These are phyloP conservation scores for Athalia circularis DNA, from an alignment of 2,888 invertebrate genomes.

Conservation along the genomic window DNA sequence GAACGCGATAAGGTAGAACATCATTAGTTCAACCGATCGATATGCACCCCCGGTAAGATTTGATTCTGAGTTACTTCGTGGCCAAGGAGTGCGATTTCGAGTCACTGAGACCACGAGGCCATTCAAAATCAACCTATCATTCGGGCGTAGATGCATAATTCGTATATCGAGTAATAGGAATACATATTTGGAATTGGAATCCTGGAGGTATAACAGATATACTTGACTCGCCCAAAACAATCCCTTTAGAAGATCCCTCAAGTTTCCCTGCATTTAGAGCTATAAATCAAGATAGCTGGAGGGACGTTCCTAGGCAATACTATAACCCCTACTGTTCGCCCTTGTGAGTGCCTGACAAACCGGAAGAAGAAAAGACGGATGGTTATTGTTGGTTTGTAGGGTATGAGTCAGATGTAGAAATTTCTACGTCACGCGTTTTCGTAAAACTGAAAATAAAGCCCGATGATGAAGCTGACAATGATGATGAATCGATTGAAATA, in stretches of 20 bases:
- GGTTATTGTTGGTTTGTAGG: slow-evolving; percentile 45
- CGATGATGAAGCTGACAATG: too few relatives aligned
- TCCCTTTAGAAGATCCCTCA: slow-evolving; percentile 35
- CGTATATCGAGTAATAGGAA: too few relatives aligned
- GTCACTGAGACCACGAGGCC: too few relatives aligned
- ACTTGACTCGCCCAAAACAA: slow-evolving; percentile 10
- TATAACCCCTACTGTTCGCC: slow-evolving; percentile 15
- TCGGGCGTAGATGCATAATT: too few relatives aligned
- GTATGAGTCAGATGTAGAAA: slow-evolving; percentile 45
- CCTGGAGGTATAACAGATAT: slow-evolving; percentile 2
- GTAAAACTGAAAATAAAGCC: too few relatives aligned
- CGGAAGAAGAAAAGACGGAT: slow-evolving; percentile 49
- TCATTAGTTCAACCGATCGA: too few relatives aligned
- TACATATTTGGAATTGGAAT: background rate
- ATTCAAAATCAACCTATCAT: too few relatives aligned
- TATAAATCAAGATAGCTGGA: slow-evolving; percentile 40
- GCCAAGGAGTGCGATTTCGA: too few relatives aligned
- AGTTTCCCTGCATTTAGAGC: background rate
- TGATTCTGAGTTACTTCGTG: too few relatives aligned
- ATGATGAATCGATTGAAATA: too few relatives aligned
- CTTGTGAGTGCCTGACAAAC: slow-evolving; percentile 34
- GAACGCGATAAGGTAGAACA: too few relatives aligned
- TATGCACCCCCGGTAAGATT: too few relatives aligned
- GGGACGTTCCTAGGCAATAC: slow-evolving; percentile 37
- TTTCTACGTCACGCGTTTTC: background rate